A percentile compares a stretch with the other conserved stretches of the same genome.
phyloP scores from a whole-genome alignment of 2,797 vertebrate species.

The Acrossocheilus wenchowensis region DNA sequence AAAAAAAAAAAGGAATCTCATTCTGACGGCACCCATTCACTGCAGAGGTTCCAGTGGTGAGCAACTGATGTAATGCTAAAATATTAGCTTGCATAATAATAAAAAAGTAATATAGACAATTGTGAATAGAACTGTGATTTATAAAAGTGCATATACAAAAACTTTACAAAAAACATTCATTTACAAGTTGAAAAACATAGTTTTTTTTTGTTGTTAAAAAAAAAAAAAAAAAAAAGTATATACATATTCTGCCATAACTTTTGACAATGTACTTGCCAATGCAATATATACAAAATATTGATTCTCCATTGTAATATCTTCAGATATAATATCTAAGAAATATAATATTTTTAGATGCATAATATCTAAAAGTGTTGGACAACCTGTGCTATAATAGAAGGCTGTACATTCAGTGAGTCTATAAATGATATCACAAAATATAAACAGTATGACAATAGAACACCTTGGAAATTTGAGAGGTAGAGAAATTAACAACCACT shows the following conservation, averaged over 20 bases:
- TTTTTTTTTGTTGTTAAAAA: neutral
- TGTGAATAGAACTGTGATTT: neutral
- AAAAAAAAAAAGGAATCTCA: neutral
- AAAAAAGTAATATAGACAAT: neutral
- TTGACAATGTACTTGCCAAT: neutral
- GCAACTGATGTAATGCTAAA: neutral
- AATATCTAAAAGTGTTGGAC: neutral
- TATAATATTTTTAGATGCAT: neutral
- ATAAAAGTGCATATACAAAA: slow-evolving; percentile 8
- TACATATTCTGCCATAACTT: neutral
- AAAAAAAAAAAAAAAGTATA: neutral
- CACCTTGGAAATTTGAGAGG: neutral
- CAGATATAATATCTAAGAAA: neutral
- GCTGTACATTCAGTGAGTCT: neutral
- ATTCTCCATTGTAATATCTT: neutral
- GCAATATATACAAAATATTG: neutral
- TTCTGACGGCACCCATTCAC: neutral
- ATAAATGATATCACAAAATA: neutral
- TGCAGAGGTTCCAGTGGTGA: neutral
- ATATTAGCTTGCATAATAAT: neutral
- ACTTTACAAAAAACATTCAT: neutral
- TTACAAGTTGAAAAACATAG: neutral
- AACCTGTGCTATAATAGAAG: neutral
- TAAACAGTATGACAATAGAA: neutral
- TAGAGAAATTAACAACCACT: slow-evolving; percentile 19